Base-by-base conservation (phyloP, 2,888 invertebrate genomes). In the Lasioglossum leucozonium region DNA sequence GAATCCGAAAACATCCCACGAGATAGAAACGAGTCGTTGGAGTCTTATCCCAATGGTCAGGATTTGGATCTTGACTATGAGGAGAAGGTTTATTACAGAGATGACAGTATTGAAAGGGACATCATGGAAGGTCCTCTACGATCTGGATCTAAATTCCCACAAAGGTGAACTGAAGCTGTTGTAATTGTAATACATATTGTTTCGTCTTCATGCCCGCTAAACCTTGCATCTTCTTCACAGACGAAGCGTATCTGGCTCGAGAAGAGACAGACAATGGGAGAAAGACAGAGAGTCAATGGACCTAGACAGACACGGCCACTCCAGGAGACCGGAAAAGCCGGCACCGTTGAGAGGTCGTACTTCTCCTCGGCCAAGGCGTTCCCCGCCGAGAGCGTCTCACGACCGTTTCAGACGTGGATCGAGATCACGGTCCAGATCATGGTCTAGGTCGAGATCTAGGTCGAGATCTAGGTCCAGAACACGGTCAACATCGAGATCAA, bases 401-500 rank as follows among this genome's bases (percentile, higher is more conserved):
- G 95, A 91, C 5, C 87, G 87, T 10, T 89, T 87, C 62, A 81
- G 88, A 69, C 87, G 87, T 16, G 95, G 96, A 42, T 93, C 93
- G 0, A 89, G 90, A 79, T 90, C 92, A 1, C 87, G 90, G 37
- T 93, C 94, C 5, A 89, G 92, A 40, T 91, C 93, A 2, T 81
- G 91, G 81, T 93, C 93, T 65, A 77, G 87, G 51, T 86, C 87
- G 40, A 79, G 85, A 55, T 77, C 89, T 1, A 73, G 85, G 2
- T 83, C 87, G 5, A 44, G 92, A 42, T 90, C 92, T 4, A 78
- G 90, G 40, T 91, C 91, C 13, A 78, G 87, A 26, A 88, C 89
- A 18, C 82, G 89, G 77, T 91, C 91, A n/a, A 86, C 87, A 26
- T 88, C 96, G 89, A 95, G 93, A 47, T 95, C 94, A 72, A 82